Conservation (phyloP, 2,113 vertebrate genomes). For the Typhlomys cinereus region DNA sequence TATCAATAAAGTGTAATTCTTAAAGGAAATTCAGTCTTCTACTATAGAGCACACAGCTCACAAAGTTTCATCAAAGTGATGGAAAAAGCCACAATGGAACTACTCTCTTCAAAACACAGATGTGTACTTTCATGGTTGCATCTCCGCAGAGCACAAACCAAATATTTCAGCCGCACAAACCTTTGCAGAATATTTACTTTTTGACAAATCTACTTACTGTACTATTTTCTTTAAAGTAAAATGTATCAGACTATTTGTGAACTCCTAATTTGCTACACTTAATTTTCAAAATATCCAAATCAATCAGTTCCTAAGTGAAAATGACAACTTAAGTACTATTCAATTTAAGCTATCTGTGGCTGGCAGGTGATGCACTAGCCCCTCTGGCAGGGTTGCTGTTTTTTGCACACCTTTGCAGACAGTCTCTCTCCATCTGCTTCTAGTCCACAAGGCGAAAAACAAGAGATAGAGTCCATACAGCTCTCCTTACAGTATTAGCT, state of each 20-base stretch:
- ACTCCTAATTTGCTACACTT: conserved; percentile 4
- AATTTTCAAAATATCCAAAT: conserved; percentile 52
- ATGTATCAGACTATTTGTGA: conserved; percentile 59
- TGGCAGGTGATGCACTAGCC: neutral
- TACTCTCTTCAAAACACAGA: neutral
- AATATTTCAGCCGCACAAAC: conserved; percentile 24
- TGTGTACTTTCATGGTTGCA: neutral
- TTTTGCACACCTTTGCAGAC: neutral
- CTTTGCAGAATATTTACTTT: neutral
- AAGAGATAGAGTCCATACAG: neutral
- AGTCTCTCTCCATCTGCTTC: neutral
- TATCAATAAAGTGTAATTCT: neutral
- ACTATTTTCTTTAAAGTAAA: conserved; percentile 49
- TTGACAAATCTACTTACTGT: neutral
- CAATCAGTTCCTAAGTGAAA: conserved; percentile 18
- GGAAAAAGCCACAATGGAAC: neutral
- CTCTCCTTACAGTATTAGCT: neutral
- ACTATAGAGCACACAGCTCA: neutral
- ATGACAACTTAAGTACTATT: neutral
- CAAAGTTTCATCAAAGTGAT: neutral
- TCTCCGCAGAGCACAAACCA: conserved; percentile 3
- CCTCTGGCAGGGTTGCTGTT: neutral
- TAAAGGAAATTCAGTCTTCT: conserved; percentile 27
- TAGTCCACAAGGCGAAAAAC: neutral
- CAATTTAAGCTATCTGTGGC: neutral